These are phyloP conservation scores for Bathybates hornii DNA, from an alignment of 2,113 vertebrate species.

Conservation along the genomic window DNA sequence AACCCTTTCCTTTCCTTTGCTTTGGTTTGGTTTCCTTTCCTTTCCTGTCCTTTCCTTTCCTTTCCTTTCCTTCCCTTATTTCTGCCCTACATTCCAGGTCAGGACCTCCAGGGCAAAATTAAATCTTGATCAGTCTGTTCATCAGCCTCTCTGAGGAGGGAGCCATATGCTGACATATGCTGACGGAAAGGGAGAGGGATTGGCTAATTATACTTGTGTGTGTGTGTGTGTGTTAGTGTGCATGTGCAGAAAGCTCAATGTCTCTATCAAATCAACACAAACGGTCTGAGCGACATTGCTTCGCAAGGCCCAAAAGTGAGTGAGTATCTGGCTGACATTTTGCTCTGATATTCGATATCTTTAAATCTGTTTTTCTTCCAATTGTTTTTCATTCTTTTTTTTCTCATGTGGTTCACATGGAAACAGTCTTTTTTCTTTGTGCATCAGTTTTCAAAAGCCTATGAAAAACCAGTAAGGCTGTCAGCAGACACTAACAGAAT, in stretches of 20 bases:
- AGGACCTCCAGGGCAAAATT: slow-evolving; percentile 27
- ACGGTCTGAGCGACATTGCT: background rate
- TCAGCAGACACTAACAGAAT: background rate
- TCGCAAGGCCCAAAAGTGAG: background rate
- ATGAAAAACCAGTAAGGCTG: background rate
- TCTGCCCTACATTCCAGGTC: slow-evolving; percentile 15
- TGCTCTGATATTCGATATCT: background rate
- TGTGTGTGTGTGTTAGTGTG: background rate
- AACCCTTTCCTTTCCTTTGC: background rate
- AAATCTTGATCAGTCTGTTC: slow-evolving; percentile 52
- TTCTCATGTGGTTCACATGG: background rate
- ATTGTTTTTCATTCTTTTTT: background rate
- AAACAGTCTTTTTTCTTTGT: background rate
- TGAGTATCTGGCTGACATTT: background rate
- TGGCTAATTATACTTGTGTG: slow-evolving; percentile 21
- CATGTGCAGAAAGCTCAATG: background rate
- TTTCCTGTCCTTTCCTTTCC: background rate
- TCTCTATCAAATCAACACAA: slow-evolving; percentile 3
- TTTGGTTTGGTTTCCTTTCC: background rate
- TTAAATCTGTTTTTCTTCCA: background rate
- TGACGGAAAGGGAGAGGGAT: slow-evolving; percentile 5
- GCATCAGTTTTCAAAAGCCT: background rate
- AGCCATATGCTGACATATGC: slow-evolving; percentile 60
- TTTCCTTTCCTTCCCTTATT: background rate
- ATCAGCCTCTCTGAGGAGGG: slow-evolving; percentile 36